Base-by-base conservation (phyloP, 2,888 invertebrate species). In the Phasia obesa region DNA sequence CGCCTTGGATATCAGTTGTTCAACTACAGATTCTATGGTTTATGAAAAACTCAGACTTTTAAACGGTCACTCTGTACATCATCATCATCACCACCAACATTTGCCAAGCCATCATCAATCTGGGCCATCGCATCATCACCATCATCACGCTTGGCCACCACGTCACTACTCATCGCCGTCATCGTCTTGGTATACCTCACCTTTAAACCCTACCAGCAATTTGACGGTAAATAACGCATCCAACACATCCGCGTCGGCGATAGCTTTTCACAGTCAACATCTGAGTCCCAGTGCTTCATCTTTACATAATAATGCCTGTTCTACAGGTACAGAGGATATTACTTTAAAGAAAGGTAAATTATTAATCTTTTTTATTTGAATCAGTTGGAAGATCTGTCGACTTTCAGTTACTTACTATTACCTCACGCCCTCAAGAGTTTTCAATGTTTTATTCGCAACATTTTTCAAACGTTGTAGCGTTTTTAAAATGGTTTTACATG, bases 31-130 rank as follows among this genome's bases (percentile, higher is more conserved):
- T 13, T 81, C 82, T 35, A 74, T 81, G 13, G 87, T 90, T n/a
- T 91, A 91, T 79, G 91, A 91, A 78, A 91, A 91, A 85, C 85
- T 91, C 13, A 88, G 90, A 49, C 83, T 90, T 44, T 81, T 91
- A 17, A 91, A 90, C 73, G 86, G 86, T 67, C 87, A 87, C 62
- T 44, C 51, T 2, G 86, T 87, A 15, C 78, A 79, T 60, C 86
- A 69, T 59, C 86, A 69, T 49, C 86, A 79, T 9, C 86, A 85
- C 23, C 84, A 84, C 3, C 84, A 81, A 49, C 86, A 81, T 51
- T 86, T 87, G 15, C 86, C 86, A 23, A 85, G 84, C 2, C 85
- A 86, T 27, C 69, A 84, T 80, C 85, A 80, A 23, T 84, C 84
- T 13, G 57, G 73, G 2, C 25, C 42, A 9, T 31, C 55, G 2